Evolutionary conservation across 2,797 vertebrate species (phyloP), one percentile per base, ranked within the genome.

Genomic region (Lateolabrax maculatus): DNA sequence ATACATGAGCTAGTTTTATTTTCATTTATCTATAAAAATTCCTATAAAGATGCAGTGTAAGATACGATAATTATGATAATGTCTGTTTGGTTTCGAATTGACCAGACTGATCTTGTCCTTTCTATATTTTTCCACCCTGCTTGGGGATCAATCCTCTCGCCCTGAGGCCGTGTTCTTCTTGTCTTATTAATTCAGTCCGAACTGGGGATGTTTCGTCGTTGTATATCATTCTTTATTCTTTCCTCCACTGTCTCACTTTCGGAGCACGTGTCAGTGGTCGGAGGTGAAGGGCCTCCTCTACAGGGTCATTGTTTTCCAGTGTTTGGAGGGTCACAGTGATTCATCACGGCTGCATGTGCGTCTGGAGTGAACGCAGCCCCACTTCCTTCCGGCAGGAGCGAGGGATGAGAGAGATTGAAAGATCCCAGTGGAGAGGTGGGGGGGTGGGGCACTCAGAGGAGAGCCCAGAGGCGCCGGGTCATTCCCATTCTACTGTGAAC

Each of bases 401-500:
- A 69, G 25, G 83, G 91, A 92, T 90, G 83, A 90, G 91, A 92
- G 87, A 46, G 85, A 72, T 2, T 15, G 69, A 77, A 55, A 62
- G 75, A 84, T 92, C 92, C 90, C 88, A 87, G 78, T 53, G 88
- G 92, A 90, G 85, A 61, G 49, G 68, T 73, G 76, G 80, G 36
- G 80, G 62, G 52, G 51, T 25, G 69, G 82, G 70, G 21, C 69
- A 48, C 60, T 81, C 51, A 71, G 74, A 83, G 75, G 62, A 84
- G 66, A 81, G 44, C 64, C 43, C 4, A n/a, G 77, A 85, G 77
- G 73, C 79, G n/a, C 57, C 9, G 77, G 86, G 88, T 93, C 88
- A 65, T 84, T 92, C 75, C 75, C 73, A 75, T 90, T 93, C 29
- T 81, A 93, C 94, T 95, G 94, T 95, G 94, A 95, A 95, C 90